Conservation (phyloP, 2,113 vertebrate genomes). For the Promerops cafer region DNA sequence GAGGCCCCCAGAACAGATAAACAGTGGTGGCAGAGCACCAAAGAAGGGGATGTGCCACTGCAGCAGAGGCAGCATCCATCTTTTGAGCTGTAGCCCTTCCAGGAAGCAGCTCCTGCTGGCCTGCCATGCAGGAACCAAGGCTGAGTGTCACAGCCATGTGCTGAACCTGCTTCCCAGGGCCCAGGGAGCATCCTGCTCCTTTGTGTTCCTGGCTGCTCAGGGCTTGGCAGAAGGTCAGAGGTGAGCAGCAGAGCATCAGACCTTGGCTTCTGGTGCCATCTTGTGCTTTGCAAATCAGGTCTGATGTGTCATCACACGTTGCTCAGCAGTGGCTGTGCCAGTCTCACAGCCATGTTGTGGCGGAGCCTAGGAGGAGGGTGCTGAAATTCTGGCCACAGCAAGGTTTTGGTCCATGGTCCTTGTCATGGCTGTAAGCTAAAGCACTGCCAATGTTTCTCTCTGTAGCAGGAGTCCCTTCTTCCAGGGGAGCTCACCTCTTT, state of each 20-base stretch:
- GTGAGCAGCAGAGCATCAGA: fast-evolving
- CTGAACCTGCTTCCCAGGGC: not conserved
- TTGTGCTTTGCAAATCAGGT: fast-evolving
- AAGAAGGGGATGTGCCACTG: fast-evolving
- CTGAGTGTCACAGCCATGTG: not conserved
- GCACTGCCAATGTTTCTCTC: not conserved
- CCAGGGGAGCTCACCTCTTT: not conserved
- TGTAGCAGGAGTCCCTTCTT: not conserved
- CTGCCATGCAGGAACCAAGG: not conserved
- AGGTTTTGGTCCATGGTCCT: not conserved
- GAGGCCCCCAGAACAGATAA: not conserved
- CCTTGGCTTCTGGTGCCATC: not conserved
- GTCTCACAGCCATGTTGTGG: not conserved
- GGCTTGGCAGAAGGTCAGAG: not conserved
- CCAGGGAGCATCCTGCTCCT: not conserved
- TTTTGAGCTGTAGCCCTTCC: fast-evolving
- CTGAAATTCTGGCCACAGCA: not conserved
- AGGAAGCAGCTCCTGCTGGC: not conserved
- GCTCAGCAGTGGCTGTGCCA: fast-evolving
- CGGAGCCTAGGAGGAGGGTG: not conserved
- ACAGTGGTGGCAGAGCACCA: not conserved
- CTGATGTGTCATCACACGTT: fast-evolving
- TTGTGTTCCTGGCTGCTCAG: fast-evolving
- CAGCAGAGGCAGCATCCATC: not conserved
- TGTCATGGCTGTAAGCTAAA: not conserved